Evolutionary conservation across 2,888 invertebrate genomes (phyloP).

Genomic region (Synergus gifuensis): DNA sequence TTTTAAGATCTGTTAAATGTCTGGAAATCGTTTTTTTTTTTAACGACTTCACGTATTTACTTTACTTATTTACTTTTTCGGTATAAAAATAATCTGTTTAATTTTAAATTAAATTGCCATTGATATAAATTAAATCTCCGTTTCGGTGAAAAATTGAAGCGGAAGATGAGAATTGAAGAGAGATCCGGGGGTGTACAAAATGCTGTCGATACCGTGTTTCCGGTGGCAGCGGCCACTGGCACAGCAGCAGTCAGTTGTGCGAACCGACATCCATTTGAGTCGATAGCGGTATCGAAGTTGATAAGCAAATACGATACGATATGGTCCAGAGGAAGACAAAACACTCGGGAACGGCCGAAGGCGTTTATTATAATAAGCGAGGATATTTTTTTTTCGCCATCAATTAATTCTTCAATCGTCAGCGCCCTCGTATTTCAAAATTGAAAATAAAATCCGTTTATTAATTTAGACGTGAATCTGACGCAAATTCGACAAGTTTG

Average conservation of each 20-base stretch:
- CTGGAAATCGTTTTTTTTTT: no score
- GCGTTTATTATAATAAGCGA: constrained; percentile 48
- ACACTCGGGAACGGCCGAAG: constrained; percentile 57
- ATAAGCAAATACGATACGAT: constrained; percentile 72
- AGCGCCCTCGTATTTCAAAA: not conserved
- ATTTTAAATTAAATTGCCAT: not conserved
- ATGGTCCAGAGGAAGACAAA: constrained; percentile 73
- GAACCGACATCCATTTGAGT: constrained; percentile 71
- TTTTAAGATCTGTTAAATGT: no score
- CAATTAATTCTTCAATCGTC: constrained; percentile 50
- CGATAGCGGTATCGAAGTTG: constrained; percentile 73
- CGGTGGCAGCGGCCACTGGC: constrained; percentile 58
- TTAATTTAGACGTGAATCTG: not conserved
- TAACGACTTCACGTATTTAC: no score
- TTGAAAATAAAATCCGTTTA: no score
- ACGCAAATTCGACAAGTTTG: not conserved
- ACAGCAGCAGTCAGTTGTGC: constrained; percentile 69
- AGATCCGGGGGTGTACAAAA: constrained; percentile 57
- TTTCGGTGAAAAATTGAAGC: constrained; percentile 19
- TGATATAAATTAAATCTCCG: not conserved
- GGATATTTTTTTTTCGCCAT: constrained; percentile 44
- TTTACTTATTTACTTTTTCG: no score
- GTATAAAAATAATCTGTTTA: no score
- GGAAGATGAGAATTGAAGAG: constrained; percentile 41
- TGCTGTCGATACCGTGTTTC: constrained; percentile 66